phyloP scores from a whole-genome alignment of 2,888 invertebrate genomes.

The Elgonia sp. region DNA sequence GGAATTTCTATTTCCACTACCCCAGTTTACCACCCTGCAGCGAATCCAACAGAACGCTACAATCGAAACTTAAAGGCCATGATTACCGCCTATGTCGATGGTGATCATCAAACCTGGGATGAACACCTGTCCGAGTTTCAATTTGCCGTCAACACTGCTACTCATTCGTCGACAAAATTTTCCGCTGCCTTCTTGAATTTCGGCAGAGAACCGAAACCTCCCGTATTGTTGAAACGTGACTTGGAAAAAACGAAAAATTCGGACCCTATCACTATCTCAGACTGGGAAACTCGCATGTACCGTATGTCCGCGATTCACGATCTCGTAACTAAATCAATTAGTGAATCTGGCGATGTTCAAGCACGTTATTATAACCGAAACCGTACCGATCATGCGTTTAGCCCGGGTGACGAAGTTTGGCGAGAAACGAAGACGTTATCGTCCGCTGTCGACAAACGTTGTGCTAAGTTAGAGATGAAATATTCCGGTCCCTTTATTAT shows the following conservation, averaged over 20 bases:
- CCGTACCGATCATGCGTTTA: constrained; percentile 17
- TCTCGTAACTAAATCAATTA: constrained; percentile 13
- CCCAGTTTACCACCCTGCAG: constrained; percentile 60
- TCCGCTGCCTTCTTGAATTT: constrained; percentile 55
- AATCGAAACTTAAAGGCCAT: constrained; percentile 44
- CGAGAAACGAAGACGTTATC: constrained; percentile 39
- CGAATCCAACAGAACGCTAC: constrained; percentile 65
- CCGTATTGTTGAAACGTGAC: not conserved
- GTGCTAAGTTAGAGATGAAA: constrained; percentile 26
- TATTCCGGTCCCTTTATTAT: constrained; percentile 24
- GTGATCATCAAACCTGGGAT: constrained; percentile 61
- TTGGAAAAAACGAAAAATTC: not conserved
- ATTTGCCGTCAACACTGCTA: constrained; percentile 59
- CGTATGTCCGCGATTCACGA: constrained; percentile 26
- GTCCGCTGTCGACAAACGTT: constrained; percentile 28
- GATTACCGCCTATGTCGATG: constrained; percentile 29
- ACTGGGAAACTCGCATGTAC: not conserved
- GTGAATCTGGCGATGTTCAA: constrained; percentile 28
- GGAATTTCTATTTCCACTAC: constrained; percentile 24
- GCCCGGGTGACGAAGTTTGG: constrained; percentile 48
- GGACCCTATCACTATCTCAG: not conserved
- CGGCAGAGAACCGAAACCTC: constrained; percentile 31
- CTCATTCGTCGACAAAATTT: constrained; percentile 43
- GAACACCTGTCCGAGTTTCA: constrained; percentile 59
- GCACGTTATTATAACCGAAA: constrained; percentile 47